A percentile compares a stretch with the other conserved stretches of the same genome.
These are phyloP conservation scores for Hyles euphorbiae DNA, from an alignment of 1,140 invertebrate genomes.

Conservation along the genomic window DNA sequence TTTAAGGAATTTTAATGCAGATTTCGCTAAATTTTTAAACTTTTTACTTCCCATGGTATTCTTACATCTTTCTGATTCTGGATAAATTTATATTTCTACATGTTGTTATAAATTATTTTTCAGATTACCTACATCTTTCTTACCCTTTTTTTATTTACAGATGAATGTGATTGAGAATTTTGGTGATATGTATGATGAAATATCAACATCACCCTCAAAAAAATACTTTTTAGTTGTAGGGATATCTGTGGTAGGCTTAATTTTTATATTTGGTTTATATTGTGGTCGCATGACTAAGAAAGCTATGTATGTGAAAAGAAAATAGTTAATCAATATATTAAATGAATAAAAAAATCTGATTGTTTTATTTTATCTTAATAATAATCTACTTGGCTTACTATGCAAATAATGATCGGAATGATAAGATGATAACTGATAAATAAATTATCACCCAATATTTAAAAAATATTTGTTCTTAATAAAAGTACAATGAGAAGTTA, in stretches of 20 bases:
- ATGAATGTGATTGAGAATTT: conserved; percentile 77
- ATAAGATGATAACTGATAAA: no score
- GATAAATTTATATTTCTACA: no score
- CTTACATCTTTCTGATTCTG: no score
- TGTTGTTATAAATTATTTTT: no score
- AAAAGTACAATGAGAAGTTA: no score
- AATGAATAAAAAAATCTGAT: conserved; percentile 3
- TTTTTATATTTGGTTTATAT: conserved; percentile 89
- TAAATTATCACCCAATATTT: no score
- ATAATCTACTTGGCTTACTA: neutral
- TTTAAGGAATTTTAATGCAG: no score
- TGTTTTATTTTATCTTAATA: neutral
- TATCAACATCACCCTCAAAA: conserved; percentile 82
- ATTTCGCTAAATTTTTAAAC: no score
- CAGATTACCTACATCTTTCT: no score
- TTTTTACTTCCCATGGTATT: no score
- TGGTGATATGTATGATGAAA: conserved; percentile 82
- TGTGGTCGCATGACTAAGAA: conserved; percentile 87
- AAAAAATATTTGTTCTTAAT: no score
- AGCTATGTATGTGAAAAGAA: conserved; percentile 83
- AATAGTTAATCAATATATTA: conserved; percentile 56
- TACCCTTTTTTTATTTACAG: conserved; percentile 40
- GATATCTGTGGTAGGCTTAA: conserved; percentile 82
- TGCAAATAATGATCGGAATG: no score
- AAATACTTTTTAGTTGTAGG: conserved; percentile 86